These are phyloP conservation scores for Brachionus paranguensis DNA, from an alignment of 1,140 invertebrate species.

Conservation along the genomic window DNA sequence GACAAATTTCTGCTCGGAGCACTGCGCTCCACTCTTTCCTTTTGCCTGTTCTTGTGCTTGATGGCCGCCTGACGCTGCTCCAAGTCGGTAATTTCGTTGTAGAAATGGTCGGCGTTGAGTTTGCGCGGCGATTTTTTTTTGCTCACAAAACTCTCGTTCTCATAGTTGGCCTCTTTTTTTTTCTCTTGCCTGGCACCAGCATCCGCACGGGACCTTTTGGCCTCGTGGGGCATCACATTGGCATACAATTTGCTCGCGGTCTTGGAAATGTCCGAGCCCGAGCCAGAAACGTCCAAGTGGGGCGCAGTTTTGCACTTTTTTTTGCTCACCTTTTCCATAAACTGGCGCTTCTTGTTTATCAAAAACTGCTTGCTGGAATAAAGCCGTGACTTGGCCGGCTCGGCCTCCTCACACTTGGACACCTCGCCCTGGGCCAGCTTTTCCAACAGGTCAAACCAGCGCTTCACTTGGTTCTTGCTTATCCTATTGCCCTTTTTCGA, in stretches of 20 bases:
- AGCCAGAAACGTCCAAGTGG: background rate
- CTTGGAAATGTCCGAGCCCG: background rate
- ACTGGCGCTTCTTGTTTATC: conserved; percentile 8
- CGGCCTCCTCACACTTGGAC: background rate
- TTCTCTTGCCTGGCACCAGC: background rate
- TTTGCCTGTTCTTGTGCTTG: background rate
- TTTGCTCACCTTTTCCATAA: conserved; percentile 5
- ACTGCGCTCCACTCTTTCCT: background rate
- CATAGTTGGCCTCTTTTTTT: background rate
- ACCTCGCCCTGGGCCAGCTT: background rate
- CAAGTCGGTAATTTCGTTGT: conserved; percentile 29
- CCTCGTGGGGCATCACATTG: background rate
- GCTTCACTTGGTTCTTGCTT: conserved; percentile 34
- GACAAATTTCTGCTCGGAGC: background rate
- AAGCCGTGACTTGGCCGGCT: background rate
- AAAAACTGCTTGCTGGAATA: conserved; percentile 14
- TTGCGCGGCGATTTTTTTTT: background rate
- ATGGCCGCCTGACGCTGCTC: background rate
- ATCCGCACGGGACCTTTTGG: background rate
- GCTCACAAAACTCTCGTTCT: background rate
- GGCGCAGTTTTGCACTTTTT: background rate
- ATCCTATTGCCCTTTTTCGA: conserved; percentile 24
- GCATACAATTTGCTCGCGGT: conserved; percentile 8
- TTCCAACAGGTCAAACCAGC: conserved; percentile 12
- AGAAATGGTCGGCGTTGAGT: conserved; percentile 6